These are phyloP conservation scores for Halcyon leucocephala DNA, from an alignment of 2,797 vertebrate species.

Conservation along the genomic window DNA sequence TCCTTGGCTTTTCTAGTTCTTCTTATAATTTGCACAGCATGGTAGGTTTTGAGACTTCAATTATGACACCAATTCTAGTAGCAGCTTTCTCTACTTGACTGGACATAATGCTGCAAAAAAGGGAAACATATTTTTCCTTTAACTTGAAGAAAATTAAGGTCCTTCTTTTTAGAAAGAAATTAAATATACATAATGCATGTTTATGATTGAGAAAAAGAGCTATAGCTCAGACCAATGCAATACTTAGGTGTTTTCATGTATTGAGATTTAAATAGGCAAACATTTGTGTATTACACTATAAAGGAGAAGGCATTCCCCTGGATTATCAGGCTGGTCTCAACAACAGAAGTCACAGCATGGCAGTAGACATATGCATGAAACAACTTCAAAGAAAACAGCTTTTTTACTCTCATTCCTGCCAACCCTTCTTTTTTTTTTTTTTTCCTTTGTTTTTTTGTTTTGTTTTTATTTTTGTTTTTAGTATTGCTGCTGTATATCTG, in stretches of 20 bases:
- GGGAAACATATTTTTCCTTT: not conserved
- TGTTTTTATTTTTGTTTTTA: too few species aligned
- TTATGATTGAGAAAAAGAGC: not conserved
- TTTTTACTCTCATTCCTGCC: not conserved
- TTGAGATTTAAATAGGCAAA: not conserved
- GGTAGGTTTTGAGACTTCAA: not conserved
- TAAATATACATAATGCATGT: not conserved
- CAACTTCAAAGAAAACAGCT: not conserved
- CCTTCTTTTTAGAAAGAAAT: not conserved
- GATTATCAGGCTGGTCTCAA: not conserved
- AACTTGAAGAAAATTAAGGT: not conserved
- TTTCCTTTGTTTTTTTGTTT: not conserved
- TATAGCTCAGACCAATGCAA: not conserved
- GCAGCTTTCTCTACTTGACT: conserved; percentile 8
- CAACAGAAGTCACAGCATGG: not conserved
- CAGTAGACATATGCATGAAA: not conserved
- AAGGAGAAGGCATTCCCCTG: not conserved
- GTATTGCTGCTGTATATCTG: not conserved
- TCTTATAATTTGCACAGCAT: conserved; percentile 3
- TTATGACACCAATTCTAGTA: not conserved
- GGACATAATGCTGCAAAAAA: not conserved
- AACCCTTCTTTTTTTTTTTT: not conserved
- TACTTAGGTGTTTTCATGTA: not conserved
- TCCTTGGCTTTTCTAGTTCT: not conserved
- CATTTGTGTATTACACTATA: not conserved